Conservation (phyloP, 2,113 vertebrate genomes). For the Hemibates koningsi region DNA sequence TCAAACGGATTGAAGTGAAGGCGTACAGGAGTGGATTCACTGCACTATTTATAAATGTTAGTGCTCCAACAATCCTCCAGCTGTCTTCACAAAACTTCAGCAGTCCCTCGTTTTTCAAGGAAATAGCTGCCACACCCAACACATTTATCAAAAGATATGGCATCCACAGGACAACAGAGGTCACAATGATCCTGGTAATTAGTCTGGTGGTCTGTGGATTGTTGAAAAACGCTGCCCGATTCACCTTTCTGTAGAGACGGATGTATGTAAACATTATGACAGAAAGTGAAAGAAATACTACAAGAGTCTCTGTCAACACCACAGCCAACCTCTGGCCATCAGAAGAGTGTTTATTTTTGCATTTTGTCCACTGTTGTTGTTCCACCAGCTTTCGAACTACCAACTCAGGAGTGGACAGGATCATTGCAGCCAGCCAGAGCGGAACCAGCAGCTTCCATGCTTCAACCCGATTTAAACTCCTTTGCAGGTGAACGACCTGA, state of each 20-base stretch:
- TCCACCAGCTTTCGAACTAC: neutral
- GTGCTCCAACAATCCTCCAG: neutral
- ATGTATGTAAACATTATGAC: neutral
- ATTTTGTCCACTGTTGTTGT: rapidly evolving
- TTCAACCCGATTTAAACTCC: neutral
- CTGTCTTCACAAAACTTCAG: neutral
- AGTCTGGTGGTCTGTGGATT: neutral
- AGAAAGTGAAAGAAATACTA: neutral
- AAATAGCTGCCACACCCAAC: neutral
- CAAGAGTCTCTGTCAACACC: neutral
- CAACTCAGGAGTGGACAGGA: neutral
- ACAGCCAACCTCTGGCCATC: neutral
- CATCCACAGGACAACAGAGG: neutral
- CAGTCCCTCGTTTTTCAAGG: neutral
- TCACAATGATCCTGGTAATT: neutral
- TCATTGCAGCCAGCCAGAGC: neutral
- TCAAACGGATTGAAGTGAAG: neutral
- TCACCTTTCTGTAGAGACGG: neutral
- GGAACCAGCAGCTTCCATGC: neutral
- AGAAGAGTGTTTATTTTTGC: neutral
- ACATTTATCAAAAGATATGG: neutral
- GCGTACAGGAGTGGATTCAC: slow-evolving; percentile 20
- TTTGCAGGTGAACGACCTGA: neutral
- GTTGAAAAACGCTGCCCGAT: neutral
- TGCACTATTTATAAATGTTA: slow-evolving; percentile 9